Percentiles rank a stretch among this genome's conserved stretches.
phyloP scores from a whole-genome alignment of 92 coral and sea anemone genomes.

The Heteractis magnifica region DNA sequence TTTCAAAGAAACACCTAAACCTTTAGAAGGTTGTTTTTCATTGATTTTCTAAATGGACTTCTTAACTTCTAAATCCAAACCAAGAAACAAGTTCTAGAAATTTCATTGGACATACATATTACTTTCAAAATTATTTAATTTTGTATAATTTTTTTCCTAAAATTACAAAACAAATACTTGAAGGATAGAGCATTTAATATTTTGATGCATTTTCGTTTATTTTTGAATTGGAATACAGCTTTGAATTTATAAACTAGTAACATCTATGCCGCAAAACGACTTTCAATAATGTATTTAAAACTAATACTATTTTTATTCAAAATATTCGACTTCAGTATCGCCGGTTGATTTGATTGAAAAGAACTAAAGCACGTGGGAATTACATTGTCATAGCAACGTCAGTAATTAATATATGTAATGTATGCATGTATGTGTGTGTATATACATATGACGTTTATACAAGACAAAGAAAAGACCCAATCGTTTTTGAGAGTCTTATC shows the following conservation, averaged over 20 bases:
- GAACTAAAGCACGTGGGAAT: conserved; percentile 29
- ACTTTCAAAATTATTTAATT: background rate
- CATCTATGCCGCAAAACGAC: background rate
- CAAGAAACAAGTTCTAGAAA: too few species aligned
- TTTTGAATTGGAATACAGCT: background rate
- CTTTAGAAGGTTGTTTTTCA: too few species aligned
- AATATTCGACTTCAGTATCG: background rate
- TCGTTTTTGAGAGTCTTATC: conserved; percentile 7
- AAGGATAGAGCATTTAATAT: background rate
- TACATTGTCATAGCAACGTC: conserved; percentile 22
- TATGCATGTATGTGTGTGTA: background rate
- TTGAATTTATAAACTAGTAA: background rate
- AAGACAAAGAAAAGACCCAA: conserved; percentile 11
- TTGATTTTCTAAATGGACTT: too few species aligned
- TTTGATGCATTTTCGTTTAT: background rate
- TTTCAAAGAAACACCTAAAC: too few species aligned
- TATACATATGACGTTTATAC: conserved; percentile 21
- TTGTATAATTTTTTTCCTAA: background rate
- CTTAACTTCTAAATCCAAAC: too few species aligned
- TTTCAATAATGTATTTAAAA: background rate
- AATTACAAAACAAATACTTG: background rate
- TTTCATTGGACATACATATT: too few species aligned
- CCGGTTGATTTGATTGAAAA: conserved; percentile 25
- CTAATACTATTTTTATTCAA: background rate
- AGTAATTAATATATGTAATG: background rate